Percentiles rank a stretch among this genome's conserved stretches.
phyloP scores from a whole-genome alignment of 2,797 vertebrate species.

The Sebastes kiyomatsui region DNA sequence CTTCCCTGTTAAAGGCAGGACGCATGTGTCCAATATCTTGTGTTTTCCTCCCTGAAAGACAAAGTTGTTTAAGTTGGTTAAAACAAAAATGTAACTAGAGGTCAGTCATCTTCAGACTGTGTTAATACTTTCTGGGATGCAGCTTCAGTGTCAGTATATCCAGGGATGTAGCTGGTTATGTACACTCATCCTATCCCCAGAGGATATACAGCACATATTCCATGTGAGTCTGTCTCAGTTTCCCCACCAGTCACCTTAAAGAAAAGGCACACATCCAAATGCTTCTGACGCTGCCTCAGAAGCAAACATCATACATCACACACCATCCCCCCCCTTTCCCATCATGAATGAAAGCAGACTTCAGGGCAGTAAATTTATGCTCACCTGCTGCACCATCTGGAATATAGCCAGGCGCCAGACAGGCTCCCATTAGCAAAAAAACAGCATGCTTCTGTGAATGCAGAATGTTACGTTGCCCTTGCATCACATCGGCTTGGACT shows the following conservation, averaged over 20 bases:
- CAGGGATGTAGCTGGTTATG: conserved; percentile 24
- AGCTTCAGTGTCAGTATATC: not conserved
- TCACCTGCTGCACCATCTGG: conserved; percentile 80
- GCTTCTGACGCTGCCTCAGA: conserved; percentile 8
- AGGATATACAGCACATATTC: not conserved
- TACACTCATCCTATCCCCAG: not conserved
- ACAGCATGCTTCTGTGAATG: conserved; percentile 54
- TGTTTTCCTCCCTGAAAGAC: conserved; percentile 89
- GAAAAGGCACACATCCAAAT: conserved; percentile 8
- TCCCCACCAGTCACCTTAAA: conserved; percentile 13
- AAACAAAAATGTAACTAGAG: not conserved
- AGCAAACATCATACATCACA: conserved; percentile 27
- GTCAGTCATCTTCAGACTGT: not conserved
- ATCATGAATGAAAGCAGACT: conserved; percentile 66
- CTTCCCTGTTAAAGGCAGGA: conserved; percentile 93
- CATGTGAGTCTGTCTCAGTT: conserved; percentile 5
- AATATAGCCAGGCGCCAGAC: conserved; percentile 60
- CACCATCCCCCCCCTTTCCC: not conserved
- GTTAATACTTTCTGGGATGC: not conserved
- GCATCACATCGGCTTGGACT: conserved; percentile 47
- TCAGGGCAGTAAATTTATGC: conserved; percentile 60
- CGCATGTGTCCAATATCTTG: conserved; percentile 96
- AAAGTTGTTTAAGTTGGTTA: not conserved
- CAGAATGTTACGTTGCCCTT: conserved; percentile 58
- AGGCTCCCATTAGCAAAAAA: conserved; percentile 61